Evolutionary conservation across 2,113 vertebrate genomes (phyloP).

Genomic region (Spheniscus mendiculus): DNA sequence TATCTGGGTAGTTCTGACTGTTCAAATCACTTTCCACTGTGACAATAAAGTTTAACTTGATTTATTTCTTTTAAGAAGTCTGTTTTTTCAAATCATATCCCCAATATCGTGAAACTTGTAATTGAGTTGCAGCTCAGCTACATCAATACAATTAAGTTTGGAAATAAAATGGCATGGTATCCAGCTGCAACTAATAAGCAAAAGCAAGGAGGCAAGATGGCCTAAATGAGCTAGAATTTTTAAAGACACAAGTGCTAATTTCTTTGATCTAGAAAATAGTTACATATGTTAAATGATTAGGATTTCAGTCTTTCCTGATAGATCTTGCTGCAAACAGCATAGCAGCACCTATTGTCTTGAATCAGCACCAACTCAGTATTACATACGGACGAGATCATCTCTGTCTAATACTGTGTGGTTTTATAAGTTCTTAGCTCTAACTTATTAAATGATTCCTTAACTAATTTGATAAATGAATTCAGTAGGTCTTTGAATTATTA

Average conservation of each 20-base stretch:
- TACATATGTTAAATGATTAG: not conserved
- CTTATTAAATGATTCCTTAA: constrained; percentile 6
- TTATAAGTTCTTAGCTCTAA: not conserved
- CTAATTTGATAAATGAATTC: not conserved
- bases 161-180: not conserved
- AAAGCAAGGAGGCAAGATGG: not conserved
- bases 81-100: not conserved
- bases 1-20: not conserved
- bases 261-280: not conserved
- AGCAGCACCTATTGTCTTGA: not conserved
- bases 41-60: not conserved
- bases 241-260: not conserved
- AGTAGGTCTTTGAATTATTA: not conserved
- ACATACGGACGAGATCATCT: not conserved
- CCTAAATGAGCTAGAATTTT: not conserved
- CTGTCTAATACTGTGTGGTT: not conserved
- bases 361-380: not conserved
- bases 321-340: not conserved
- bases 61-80: not conserved
- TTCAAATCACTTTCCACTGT: not conserved
- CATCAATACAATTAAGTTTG: not conserved
- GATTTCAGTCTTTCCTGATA: not conserved
- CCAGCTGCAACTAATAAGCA: not conserved
- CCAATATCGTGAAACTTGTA: not conserved
- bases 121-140: not conserved